Evolutionary conservation across 1,140 invertebrate species (phyloP).

Genomic region (Zaprionus tsacasi): DNA sequence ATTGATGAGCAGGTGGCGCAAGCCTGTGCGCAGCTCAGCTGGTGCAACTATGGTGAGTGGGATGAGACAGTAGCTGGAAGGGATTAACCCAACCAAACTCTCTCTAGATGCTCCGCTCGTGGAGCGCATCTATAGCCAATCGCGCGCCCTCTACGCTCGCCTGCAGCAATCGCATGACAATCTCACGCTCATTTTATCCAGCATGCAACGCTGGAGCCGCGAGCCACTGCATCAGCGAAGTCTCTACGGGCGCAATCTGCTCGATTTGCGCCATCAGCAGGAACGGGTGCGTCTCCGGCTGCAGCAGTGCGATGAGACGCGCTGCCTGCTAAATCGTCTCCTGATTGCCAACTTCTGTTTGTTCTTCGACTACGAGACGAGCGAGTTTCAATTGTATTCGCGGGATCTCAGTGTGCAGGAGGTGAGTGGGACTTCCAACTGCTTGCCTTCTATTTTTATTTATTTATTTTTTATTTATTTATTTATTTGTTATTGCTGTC

Average conservation of each 20-base stretch:
- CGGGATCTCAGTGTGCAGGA: constrained; percentile 70
- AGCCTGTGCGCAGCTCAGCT: constrained; percentile 63
- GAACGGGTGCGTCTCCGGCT: constrained; percentile 82
- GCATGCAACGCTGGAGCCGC: constrained; percentile 86
- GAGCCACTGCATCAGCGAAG: constrained; percentile 86
- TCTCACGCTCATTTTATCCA: constrained; percentile 75
- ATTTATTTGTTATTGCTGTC: constrained; percentile 5
- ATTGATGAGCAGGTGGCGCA: constrained; percentile 62
- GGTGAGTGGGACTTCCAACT: constrained; percentile 34
- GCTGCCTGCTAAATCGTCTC: constrained; percentile 86
- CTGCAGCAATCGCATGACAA: constrained; percentile 87
- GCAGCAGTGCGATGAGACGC: constrained; percentile 85
- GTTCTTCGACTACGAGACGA: constrained; percentile 84
- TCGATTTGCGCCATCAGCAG: constrained; percentile 86
- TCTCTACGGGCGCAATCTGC: constrained; percentile 86
- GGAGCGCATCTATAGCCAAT: constrained; percentile 63
- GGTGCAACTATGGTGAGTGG: constrained; percentile 66
- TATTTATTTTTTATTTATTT: background rate
- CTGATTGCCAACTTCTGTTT: constrained; percentile 87
- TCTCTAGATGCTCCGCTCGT: constrained; percentile 56
- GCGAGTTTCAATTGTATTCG: constrained; percentile 66
- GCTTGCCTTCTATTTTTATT: background rate
- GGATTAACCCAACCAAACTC: no score
- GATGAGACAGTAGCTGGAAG: constrained; percentile 51
- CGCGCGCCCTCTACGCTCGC: constrained; percentile 85